Conservation (phyloP, 1,140 invertebrate species). For the Scaptomyza hsui region DNA sequence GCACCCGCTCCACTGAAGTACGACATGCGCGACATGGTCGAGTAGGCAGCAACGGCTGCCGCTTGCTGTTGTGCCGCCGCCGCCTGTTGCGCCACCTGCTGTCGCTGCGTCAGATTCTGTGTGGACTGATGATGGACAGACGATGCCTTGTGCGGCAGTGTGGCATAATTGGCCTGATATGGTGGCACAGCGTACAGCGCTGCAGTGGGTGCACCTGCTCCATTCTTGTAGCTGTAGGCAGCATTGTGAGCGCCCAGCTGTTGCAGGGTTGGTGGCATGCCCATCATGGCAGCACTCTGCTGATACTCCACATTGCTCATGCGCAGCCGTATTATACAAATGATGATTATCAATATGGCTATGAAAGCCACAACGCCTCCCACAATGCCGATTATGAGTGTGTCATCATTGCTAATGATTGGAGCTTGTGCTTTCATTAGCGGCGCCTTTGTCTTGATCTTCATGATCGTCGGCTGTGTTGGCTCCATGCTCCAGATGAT, state of each 20-base stretch:
- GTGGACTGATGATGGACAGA: slow-evolving; percentile 81
- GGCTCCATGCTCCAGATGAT: slow-evolving; percentile 94
- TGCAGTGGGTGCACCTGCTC: slow-evolving; percentile 83
- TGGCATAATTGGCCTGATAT: slow-evolving; percentile 85
- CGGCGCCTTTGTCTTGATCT: slow-evolving; percentile 86
- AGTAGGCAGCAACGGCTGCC: slow-evolving; percentile 80
- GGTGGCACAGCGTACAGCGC: slow-evolving; percentile 85
- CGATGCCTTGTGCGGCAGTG: slow-evolving; percentile 87
- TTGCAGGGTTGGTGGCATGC: slow-evolving; percentile 83
- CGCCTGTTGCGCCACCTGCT: slow-evolving; percentile 76
- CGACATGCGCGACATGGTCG: slow-evolving; percentile 82
- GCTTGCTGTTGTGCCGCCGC: slow-evolving; percentile 69
- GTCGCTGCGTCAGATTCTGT: slow-evolving; percentile 85
- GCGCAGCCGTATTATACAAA: slow-evolving; percentile 91
- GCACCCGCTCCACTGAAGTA: slow-evolving; percentile 73
- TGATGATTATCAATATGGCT: slow-evolving; percentile 93
- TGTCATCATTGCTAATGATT: slow-evolving; percentile 92
- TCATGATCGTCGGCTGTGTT: slow-evolving; percentile 84
- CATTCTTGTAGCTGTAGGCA: slow-evolving; percentile 84
- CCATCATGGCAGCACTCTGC: slow-evolving; percentile 87
- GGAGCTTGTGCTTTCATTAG: slow-evolving; percentile 86
- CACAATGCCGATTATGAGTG: slow-evolving; percentile 95
- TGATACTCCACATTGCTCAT: slow-evolving; percentile 88
- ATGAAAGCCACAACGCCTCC: slow-evolving; percentile 96
- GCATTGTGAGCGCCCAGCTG: slow-evolving; percentile 85